A percentile compares a stretch with the other conserved stretches of the same genome.
These are phyloP conservation scores for Latrodectus elegans DNA, from an alignment of 2,888 invertebrate species.

Conservation along the genomic window DNA sequence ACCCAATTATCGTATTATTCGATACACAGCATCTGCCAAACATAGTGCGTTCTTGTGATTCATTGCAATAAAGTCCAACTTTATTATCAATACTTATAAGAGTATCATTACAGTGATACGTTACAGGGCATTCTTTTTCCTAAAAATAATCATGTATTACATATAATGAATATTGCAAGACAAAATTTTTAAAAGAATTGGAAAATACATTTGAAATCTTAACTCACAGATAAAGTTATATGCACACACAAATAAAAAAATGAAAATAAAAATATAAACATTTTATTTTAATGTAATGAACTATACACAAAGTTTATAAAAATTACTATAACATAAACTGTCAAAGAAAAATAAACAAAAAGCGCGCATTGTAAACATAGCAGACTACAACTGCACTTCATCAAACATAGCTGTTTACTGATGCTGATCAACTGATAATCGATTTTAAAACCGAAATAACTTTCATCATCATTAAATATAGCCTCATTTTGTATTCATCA, in stretches of 20 bases:
- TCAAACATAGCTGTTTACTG: too few species aligned
- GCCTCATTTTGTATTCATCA: too few species aligned
- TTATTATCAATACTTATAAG: background rate
- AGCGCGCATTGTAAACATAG: too few species aligned
- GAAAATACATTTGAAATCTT: background rate
- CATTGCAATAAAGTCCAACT: slow-evolving; percentile 31
- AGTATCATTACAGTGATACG: slow-evolving; percentile 10
- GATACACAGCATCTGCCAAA: slow-evolving; percentile 36
- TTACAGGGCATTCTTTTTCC: slow-evolving; percentile 25
- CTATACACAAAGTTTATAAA: background rate
- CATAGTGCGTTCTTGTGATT: slow-evolving; percentile 4
- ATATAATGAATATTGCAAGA: background rate
- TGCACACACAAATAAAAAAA: background rate
- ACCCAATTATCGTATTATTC: slow-evolving; percentile 47
- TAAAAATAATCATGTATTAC: background rate
- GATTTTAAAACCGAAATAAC: too few species aligned
- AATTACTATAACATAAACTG: too few species aligned
- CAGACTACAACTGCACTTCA: too few species aligned
- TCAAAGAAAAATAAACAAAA: too few species aligned
- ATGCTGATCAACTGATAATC: too few species aligned
- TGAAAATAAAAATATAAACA: slow-evolving; percentile 1
- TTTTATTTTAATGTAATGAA: background rate
- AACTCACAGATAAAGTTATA: slow-evolving; percentile 11
- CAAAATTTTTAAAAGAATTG: background rate
- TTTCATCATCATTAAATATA: too few species aligned